Evolutionary conservation across 1,140 invertebrate genomes (phyloP).

Genomic region (Grapholita molesta): DNA sequence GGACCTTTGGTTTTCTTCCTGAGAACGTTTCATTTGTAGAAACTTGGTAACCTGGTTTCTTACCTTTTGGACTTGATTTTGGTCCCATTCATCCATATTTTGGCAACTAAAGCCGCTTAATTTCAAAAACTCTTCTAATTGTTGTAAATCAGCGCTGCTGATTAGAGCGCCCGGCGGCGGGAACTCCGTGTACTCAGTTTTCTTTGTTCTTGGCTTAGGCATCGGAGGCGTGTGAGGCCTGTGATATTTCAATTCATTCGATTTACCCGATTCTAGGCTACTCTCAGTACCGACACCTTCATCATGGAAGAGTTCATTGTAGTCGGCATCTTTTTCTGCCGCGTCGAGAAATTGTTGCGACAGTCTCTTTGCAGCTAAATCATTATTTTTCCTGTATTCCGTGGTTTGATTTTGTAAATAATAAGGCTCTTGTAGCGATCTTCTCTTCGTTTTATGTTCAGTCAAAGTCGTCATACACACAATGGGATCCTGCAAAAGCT

Average conservation of each 20-base stretch:
- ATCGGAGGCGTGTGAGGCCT: conserved; percentile 76
- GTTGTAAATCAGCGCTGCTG: conserved; percentile 82
- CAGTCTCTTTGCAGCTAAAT: conserved; percentile 77
- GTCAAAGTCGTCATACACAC: conserved; percentile 73
- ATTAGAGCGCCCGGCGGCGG: conserved; percentile 73
- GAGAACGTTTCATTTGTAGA: conserved; percentile 81
- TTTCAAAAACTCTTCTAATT: conserved; percentile 86
- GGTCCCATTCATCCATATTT: conserved; percentile 82
- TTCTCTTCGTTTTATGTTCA: conserved; percentile 81
- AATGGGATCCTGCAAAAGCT: conserved; percentile 73
- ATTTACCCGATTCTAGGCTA: conserved; percentile 76
- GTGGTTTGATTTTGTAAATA: conserved; percentile 81
- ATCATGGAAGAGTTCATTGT: conserved; percentile 73
- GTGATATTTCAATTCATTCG: conserved; percentile 74
- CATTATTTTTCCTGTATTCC: conserved; percentile 81
- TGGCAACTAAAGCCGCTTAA: conserved; percentile 83
- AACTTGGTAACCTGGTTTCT: conserved; percentile 85
- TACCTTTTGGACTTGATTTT: conserved; percentile 82
- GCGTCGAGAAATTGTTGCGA: conserved; percentile 76
- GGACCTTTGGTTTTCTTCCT: conserved; percentile 82
- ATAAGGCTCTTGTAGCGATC: conserved; percentile 86
- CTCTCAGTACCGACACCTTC: conserved; percentile 76
- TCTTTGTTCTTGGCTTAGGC: conserved; percentile 65
- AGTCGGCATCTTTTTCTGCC: conserved; percentile 74
- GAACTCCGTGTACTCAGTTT: conserved; percentile 71